phyloP scores from a whole-genome alignment of 2,113 vertebrate species.

The Dasypus novemcinctus region DNA sequence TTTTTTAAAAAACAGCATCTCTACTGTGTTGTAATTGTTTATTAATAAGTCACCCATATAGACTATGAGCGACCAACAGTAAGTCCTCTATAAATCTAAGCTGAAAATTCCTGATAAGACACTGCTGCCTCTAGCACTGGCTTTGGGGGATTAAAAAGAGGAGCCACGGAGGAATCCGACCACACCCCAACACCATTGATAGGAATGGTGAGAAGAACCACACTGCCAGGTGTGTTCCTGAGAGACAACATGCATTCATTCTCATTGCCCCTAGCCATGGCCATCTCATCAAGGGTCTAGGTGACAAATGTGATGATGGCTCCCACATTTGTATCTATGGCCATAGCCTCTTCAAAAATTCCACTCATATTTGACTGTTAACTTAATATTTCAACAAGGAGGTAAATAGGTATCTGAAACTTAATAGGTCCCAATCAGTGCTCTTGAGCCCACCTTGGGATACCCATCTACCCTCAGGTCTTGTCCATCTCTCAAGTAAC shows the following conservation, averaged over 20 bases:
- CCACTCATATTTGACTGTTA: neutral
- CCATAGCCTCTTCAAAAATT: neutral
- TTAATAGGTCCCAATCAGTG: neutral
- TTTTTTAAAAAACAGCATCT: neutral
- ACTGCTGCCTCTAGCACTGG: fast-evolving
- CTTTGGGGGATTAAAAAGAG: neutral
- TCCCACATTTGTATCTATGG: neutral
- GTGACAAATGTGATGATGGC: neutral
- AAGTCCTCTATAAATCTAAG: neutral
- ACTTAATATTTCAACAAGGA: conserved; percentile 7
- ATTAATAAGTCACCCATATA: neutral
- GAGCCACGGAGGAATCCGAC: neutral
- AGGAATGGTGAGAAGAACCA: neutral
- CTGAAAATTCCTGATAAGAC: neutral
- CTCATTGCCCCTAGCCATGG: neutral
- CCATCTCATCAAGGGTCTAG: neutral
- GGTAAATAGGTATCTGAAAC: neutral
- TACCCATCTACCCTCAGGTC: no score
- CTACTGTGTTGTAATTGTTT: neutral
- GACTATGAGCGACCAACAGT: neutral
- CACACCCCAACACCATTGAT: neutral
- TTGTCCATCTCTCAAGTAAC: no score
- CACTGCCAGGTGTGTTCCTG: no score
- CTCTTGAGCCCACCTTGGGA: no score
- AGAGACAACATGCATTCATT: neutral